Evolutionary conservation across 2,888 invertebrate species (phyloP), one percentile per base, ranked within the genome.

Genomic region (Eilema sororculum): DNA sequence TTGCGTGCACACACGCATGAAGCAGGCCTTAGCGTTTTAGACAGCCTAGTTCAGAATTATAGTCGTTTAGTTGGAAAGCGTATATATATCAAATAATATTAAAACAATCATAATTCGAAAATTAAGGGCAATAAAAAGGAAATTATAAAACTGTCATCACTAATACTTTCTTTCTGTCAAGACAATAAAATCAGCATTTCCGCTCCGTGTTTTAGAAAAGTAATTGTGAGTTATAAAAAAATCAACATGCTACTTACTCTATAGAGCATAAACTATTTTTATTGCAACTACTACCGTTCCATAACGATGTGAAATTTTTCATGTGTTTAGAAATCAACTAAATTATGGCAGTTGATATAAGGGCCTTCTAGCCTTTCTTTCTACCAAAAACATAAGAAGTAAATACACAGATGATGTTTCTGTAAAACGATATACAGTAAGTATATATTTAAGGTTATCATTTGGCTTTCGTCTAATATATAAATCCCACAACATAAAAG

Each of bases 221-320:
- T 20, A 22, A 12, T 61, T 37, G 24, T 9, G 12, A 30, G 13
- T 62, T 24, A 37, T 37, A 62, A 62, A 41, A 41, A 41, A 2
- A 24, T 62, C 62, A 25, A 59, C 28, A 57, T 30, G 22, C n/a
- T 22, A 60, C 28, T 59, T 3, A 63, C 46, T 58, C 41, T 41
- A 41, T 41, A 41, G 16, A 6, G 64, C 52, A 41, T 67, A 65
- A 82, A 79, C 4, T 28, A 59, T 9, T 64, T 79, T 81, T 78
- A 78, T 77, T 70, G 65, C 73, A 75, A 78, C 76, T 76, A 72
- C 75, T 75, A 65, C 96, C 96, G 87, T 76, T 65, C 96, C 96
- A 87, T 67, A 78, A 83, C 71, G 56, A 74, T 62, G 65, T 63
- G 77, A 76, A 73, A 76, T 67, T 75, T 74, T 60, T 74, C 52